Evolutionary conservation across 2,888 invertebrate species (phyloP).

Genomic region (Phaonia tiefii): DNA sequence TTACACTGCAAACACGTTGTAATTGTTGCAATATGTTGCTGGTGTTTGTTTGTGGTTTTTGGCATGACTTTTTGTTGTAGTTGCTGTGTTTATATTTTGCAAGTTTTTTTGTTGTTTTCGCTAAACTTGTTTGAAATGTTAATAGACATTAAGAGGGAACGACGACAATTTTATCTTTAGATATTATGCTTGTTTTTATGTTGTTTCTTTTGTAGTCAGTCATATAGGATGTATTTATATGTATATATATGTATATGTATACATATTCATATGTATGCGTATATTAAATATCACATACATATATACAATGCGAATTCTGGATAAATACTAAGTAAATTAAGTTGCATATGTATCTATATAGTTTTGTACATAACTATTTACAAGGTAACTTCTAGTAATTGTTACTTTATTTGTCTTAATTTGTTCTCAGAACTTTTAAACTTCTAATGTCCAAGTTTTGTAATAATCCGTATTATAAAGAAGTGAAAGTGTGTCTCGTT

Average conservation of each 20-base stretch:
- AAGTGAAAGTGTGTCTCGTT: slow-evolving; percentile 1
- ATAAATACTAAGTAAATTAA: too few species aligned
- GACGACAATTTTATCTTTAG: slow-evolving; percentile 27
- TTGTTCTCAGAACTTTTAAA: too few species aligned
- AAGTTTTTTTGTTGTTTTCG: slow-evolving; percentile 29
- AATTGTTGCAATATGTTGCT: slow-evolving; percentile 63
- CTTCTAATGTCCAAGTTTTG: too few species aligned
- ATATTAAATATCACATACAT: too few species aligned
- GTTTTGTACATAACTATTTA: too few species aligned
- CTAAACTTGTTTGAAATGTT: slow-evolving; percentile 67
- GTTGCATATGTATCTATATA: too few species aligned
- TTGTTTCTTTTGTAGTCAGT: neutral
- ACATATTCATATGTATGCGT: neutral
- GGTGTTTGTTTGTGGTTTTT: slow-evolving; percentile 31
- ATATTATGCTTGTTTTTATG: neutral
- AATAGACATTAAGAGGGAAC: slow-evolving; percentile 49
- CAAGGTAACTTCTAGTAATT: too few species aligned
- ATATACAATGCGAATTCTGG: too few species aligned
- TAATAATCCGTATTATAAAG: too few species aligned
- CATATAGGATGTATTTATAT: neutral
- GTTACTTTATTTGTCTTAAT: too few species aligned
- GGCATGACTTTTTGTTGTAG: neutral
- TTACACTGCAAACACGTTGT: slow-evolving; percentile 59
- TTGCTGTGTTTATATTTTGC: slow-evolving; percentile 27
- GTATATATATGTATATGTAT: neutral